Evolutionary conservation across 2,113 vertebrate species (phyloP), one percentile per base, ranked within the genome.

Genomic region (Chitala chitala): DNA sequence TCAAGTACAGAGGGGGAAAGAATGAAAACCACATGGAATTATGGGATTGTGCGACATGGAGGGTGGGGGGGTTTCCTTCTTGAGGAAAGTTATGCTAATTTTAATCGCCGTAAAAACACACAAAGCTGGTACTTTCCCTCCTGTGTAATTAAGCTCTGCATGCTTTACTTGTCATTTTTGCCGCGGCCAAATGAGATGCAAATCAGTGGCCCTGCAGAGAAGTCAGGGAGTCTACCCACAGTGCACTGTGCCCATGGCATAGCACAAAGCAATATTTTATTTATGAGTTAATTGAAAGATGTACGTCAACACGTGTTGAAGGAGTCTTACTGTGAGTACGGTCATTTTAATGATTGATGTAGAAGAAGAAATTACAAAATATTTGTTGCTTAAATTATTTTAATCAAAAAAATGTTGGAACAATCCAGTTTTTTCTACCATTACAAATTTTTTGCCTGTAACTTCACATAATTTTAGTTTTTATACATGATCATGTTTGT

Each of bases 221-320:
- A 69, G 38, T 55, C 68, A 51, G 46, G 63, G 20, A 79, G 71
- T 69, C 74, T 63, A 78, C 76, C 78, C 74, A 79, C 10, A 13
- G 56, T 48, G 53, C 69, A 53, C 26, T 8, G 36, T 63, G 31
- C 36, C 59, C 5, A 61, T 51, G 36, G 58, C 38, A 70, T 36
- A 75, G 38, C 3, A 10, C 64, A 26, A 20, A 33, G 13, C 26
- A n/a, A n/a, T n/a, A n/a, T n/a, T n/a, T n/a, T n/a, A n/a, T n/a
- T n/a, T n/a, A n/a, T n/a, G n/a, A n/a, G n/a, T n/a, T n/a, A n/a
- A n/a, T n/a, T n/a, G n/a, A n/a, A n/a, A 51, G 20, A 20, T 51
- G 48, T 51, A 51, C 20, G 12, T 15, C 12, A 51, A 51, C 12
- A 2, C 20, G 20, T 51, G 48, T 51, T 20, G 48, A 51, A 51